Conservation (phyloP, 2,888 invertebrate species). For the Rotaria sp. region DNA sequence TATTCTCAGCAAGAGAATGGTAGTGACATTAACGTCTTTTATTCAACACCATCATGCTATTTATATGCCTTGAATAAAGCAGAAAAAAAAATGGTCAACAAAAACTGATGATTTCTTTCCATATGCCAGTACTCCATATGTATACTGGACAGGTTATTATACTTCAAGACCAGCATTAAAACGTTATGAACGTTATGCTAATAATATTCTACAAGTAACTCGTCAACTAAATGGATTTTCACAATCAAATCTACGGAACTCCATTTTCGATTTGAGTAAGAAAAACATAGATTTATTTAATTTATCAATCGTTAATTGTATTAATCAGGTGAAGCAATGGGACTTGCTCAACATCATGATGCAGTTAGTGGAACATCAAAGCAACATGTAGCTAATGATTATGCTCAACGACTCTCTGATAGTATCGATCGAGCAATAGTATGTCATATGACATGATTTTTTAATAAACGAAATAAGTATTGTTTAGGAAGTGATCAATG, state of each 20-base stretch:
- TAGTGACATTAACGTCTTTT: constrained; percentile 63
- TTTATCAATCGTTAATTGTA: not conserved
- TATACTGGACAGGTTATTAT: constrained; percentile 81
- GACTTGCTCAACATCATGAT: constrained; percentile 75
- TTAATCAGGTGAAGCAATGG: constrained; percentile 47
- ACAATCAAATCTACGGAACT: not conserved
- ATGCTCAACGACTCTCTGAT: constrained; percentile 67
- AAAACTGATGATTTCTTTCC: constrained; percentile 67
- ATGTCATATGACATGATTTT: not conserved
- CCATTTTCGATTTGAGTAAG: not conserved
- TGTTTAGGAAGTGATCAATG: constrained; percentile 49
- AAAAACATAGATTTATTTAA: not conserved
- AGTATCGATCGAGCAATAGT: constrained; percentile 59
- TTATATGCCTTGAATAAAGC: constrained; percentile 59
- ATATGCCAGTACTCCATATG: constrained; percentile 69
- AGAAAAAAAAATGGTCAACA: constrained; percentile 63
- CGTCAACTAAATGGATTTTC: constrained; percentile 40
- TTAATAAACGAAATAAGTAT: constrained; percentile 50
- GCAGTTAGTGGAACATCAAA: constrained; percentile 72
- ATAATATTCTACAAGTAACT: constrained; percentile 54
- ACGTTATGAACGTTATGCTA: constrained; percentile 54
- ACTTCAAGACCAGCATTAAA: constrained; percentile 58
- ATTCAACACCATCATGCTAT: constrained; percentile 61
- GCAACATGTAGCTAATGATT: constrained; percentile 71
- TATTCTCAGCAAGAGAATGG: constrained; percentile 45